Conservation (phyloP, 2,888 invertebrate species). For the Sminthurides aquaticus region DNA sequence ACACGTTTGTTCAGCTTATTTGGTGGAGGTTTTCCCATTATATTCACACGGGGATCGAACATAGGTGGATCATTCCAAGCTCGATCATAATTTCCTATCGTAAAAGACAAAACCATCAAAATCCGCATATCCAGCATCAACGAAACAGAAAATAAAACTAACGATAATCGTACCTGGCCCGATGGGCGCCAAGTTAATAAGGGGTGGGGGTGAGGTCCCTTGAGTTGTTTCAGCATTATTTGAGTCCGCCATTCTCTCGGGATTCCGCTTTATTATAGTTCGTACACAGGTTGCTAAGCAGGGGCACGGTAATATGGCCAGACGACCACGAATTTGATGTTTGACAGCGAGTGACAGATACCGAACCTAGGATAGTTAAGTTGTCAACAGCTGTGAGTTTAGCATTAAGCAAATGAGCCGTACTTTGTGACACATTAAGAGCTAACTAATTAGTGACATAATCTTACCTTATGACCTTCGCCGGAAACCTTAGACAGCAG, state of each 20-base stretch:
- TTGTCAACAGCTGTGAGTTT: no score
- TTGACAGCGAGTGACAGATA: no score
- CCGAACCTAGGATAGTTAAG: no score
- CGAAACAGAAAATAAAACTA: neutral
- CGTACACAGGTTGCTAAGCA: no score
- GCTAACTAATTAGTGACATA: no score
- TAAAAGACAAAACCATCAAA: neutral
- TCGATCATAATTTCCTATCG: constrained; percentile 22
- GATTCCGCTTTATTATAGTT: no score
- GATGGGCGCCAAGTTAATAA: constrained; percentile 5
- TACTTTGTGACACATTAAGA: no score
- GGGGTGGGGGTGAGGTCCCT: neutral
- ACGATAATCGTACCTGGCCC: constrained; percentile 12
- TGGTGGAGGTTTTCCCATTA: constrained; percentile 14
- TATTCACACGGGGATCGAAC: constrained; percentile 15
- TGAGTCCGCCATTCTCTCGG: neutral
- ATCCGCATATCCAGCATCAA: neutral
- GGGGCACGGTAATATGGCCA: no score
- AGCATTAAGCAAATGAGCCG: no score
- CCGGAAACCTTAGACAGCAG: no score
- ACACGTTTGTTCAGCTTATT: constrained; percentile 27
- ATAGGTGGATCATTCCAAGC: constrained; percentile 29
- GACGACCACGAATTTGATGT: no score
- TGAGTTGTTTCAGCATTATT: neutral
- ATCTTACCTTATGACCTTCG: no score